Evolutionary conservation across 1,140 invertebrate genomes (phyloP).

Genomic region (Triops longicaudatus): DNA sequence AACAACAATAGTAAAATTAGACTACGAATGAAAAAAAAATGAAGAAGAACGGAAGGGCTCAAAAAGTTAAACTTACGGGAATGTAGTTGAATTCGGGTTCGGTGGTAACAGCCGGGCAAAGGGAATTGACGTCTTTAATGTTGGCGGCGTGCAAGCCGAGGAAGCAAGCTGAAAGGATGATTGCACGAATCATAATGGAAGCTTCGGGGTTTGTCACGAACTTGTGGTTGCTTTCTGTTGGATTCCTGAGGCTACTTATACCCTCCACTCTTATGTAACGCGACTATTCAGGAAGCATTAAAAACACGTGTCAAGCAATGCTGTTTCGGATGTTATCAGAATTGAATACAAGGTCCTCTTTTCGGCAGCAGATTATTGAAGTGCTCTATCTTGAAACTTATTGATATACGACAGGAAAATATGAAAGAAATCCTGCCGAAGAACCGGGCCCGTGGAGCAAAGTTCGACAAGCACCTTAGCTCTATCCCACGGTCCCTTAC

Average conservation of each 20-base stretch:
- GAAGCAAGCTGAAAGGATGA: background rate
- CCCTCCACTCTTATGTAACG: background rate
- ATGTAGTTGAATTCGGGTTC: slow-evolving; percentile 28
- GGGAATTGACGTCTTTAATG: background rate
- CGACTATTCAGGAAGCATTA: background rate
- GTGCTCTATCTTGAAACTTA: background rate
- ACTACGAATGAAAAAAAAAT: background rate
- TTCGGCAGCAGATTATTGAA: background rate
- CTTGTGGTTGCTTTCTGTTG: background rate
- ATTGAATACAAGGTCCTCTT: background rate
- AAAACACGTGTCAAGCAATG: background rate
- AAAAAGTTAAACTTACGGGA: slow-evolving; percentile 22
- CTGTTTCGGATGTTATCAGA: background rate
- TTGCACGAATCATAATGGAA: background rate
- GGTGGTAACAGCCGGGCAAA: slow-evolving; percentile 22
- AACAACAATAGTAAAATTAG: slow-evolving; percentile 13
- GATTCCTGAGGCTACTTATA: background rate
- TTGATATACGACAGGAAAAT: background rate
- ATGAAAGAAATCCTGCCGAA: background rate
- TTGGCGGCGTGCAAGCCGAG: slow-evolving; percentile 5
- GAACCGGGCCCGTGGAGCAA: background rate
- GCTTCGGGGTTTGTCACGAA: background rate
- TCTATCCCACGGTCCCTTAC: background rate
- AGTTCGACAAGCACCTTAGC: background rate
- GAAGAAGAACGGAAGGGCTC: background rate